These are phyloP conservation scores for Eulithis prunata DNA, from an alignment of 2,888 invertebrate genomes.

Conservation along the genomic window DNA sequence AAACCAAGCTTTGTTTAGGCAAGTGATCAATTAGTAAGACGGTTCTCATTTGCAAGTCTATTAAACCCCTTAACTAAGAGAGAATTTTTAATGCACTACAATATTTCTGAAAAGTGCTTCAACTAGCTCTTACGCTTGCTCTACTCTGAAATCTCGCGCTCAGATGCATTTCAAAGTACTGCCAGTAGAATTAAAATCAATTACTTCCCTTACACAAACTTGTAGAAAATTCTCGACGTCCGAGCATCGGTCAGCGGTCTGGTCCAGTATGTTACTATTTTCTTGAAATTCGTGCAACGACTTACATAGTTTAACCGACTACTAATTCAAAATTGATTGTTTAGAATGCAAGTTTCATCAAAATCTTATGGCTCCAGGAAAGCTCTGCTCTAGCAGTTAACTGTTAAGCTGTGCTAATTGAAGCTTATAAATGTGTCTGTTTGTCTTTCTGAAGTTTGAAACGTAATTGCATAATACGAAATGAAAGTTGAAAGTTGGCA, in stretches of 20 bases:
- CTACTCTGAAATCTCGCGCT: constrained; percentile 66
- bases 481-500: constrained; percentile 52
- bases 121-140: constrained; percentile 43
- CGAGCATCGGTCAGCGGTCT: constrained; percentile 27
- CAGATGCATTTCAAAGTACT: constrained; percentile 66
- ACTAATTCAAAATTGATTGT: constrained; percentile 44
- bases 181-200: constrained; percentile 76
- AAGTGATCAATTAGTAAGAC: constrained; percentile 38
- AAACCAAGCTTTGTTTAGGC: constrained; percentile 17
- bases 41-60: constrained; percentile 46
- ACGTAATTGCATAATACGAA: constrained; percentile 27
- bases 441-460: neutral
- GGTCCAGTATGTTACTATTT: constrained; percentile 55
- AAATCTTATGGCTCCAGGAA: constrained; percentile 3
- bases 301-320: constrained; percentile 43
- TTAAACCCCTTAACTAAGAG: constrained; percentile 44
- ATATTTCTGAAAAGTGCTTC: constrained; percentile 54
- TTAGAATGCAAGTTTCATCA: constrained; percentile 25
- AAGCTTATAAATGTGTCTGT: neutral
- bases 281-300: constrained; percentile 51
- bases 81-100: constrained; percentile 58
- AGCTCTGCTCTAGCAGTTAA: neutral
- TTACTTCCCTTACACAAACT: constrained; percentile 70
- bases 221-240: constrained; percentile 57
- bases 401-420: constrained; percentile 7